These are phyloP conservation scores for Synchiropus splendidus DNA, from an alignment of 2,113 vertebrate species.

Conservation along the genomic window DNA sequence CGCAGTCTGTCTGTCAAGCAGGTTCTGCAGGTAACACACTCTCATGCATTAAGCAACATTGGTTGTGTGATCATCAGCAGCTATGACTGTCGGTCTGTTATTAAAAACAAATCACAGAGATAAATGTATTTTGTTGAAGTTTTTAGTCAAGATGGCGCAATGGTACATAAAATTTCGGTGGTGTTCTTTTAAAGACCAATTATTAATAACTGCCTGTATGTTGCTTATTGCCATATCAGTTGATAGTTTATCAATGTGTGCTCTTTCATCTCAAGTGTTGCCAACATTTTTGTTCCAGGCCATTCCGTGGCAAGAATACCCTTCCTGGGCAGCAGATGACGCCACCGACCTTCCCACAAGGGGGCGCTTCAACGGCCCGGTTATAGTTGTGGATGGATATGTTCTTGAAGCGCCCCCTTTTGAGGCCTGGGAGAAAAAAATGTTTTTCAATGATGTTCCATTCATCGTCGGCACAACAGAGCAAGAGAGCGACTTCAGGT, in stretches of 20 bases:
- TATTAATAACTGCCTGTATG: too few species aligned
- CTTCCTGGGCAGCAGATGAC: slow-evolving; percentile 56
- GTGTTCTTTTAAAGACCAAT: too few species aligned
- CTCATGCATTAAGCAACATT: too few species aligned
- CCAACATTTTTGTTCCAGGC: slow-evolving; percentile 39
- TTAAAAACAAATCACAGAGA: too few species aligned
- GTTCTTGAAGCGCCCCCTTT: slow-evolving; percentile 57
- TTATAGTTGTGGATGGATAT: slow-evolving; percentile 63
- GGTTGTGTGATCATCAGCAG: too few species aligned
- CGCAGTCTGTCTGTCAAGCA: slow-evolving; percentile 33
- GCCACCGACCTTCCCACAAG: slow-evolving; percentile 52
- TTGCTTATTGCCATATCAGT: too few species aligned
- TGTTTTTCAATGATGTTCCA: slow-evolving; percentile 56
- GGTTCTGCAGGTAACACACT: slow-evolving; percentile 62
- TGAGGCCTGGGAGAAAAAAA: slow-evolving; percentile 53
- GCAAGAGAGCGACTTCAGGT: slow-evolving; percentile 68
- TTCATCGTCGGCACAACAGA: slow-evolving; percentile 63
- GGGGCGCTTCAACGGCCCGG: slow-evolving; percentile 37
- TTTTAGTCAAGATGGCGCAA: too few species aligned
- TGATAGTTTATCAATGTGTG: too few species aligned
- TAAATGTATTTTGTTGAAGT: too few species aligned
- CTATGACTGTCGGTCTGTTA: too few species aligned
- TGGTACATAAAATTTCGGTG: too few species aligned
- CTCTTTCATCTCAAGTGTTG: too few species aligned
- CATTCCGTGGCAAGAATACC: slow-evolving; percentile 63